Base-by-base conservation (phyloP, 2,888 invertebrate species). In the Rotaria socialis region DNA sequence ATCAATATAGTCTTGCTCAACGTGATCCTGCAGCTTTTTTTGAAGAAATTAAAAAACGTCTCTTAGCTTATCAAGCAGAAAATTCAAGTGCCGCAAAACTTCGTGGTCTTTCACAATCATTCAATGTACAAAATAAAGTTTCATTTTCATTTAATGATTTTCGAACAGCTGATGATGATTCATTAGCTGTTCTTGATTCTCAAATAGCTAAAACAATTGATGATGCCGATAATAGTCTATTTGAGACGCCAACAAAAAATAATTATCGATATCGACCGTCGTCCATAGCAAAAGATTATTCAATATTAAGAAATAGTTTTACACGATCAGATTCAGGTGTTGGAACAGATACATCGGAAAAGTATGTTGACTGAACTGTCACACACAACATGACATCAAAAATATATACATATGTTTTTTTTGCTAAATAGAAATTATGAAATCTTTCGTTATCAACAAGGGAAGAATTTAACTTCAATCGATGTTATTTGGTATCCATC, bases 281-380 rank as follows among this genome's bases (percentile, higher is more conserved):
- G 16, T 41, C 24, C 0, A 47, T 80, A 24, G 27, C 7, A 11
- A 80, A 47, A 47, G 27, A 47, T 24, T 27, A n/a, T 80, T 80
- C 75, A 43, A 80, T n/a, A n/a, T 80, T 80, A 47, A 11, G 75
- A 80, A 67, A 67, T 67, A 80, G 75, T 80, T 80, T 80, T 80
- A 80, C 75, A 47, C 22, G 43, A 22, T 80, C 75, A 47, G 75
- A 80, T 47, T 80, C 75, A 24, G 75, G 75, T 0, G 75, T 80
- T n/a, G 41, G 43, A 47, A 80, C 75, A n/a, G 75, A 47, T 80
- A 47, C 43, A 80, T 80, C 75, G 27, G 75, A 80, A 80, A 80
- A 80, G 75, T 80, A 80, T 43, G 67, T 67, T 52, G 11, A 47
- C 7, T 35, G 35, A 35, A 35, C 2, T 35, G 35, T 2, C 2